Percentiles rank a stretch among this genome's conserved stretches.
These are phyloP conservation scores for Tetragonula clypearis DNA, from an alignment of 1,140 invertebrate genomes.

Conservation along the genomic window DNA sequence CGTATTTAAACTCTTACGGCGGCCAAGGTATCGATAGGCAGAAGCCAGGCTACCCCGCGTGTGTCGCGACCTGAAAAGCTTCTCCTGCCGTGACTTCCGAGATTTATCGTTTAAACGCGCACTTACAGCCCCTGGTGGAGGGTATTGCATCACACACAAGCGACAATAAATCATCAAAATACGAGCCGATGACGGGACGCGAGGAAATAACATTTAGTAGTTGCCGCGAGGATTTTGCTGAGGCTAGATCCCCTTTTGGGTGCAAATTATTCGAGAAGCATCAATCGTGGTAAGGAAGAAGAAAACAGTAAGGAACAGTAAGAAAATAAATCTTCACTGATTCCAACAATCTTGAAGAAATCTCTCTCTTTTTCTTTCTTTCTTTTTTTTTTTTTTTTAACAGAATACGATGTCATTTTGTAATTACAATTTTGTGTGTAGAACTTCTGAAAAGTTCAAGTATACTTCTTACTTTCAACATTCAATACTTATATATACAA, in stretches of 20 bases:
- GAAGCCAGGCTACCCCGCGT: conserved; percentile 56
- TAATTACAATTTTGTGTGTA: neutral
- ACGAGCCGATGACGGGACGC: conserved; percentile 66
- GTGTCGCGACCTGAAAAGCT: conserved; percentile 66
- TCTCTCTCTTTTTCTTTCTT: neutral
- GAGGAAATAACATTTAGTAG: conserved; percentile 61
- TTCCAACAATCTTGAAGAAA: neutral
- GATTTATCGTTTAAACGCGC: conserved; percentile 73
- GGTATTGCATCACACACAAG: conserved; percentile 68
- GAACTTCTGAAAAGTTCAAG: too few relatives aligned
- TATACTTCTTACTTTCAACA: too few relatives aligned
- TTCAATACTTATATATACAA: too few relatives aligned
- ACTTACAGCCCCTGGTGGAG: conserved; percentile 64
- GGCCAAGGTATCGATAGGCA: conserved; percentile 64
- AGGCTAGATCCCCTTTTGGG: neutral
- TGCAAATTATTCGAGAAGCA: conserved; percentile 10
- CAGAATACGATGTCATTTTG: neutral
- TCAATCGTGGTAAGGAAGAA: neutral
- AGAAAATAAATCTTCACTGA: neutral
- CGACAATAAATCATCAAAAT: conserved; percentile 69
- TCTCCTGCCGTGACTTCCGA: conserved; percentile 64
- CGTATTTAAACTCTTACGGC: conserved; percentile 33
- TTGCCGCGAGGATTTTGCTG: neutral
- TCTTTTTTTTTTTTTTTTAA: neutral
- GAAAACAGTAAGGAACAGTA: neutral